Evolutionary conservation across 2,888 invertebrate species (phyloP).

Genomic region (Epirrita christyi): DNA sequence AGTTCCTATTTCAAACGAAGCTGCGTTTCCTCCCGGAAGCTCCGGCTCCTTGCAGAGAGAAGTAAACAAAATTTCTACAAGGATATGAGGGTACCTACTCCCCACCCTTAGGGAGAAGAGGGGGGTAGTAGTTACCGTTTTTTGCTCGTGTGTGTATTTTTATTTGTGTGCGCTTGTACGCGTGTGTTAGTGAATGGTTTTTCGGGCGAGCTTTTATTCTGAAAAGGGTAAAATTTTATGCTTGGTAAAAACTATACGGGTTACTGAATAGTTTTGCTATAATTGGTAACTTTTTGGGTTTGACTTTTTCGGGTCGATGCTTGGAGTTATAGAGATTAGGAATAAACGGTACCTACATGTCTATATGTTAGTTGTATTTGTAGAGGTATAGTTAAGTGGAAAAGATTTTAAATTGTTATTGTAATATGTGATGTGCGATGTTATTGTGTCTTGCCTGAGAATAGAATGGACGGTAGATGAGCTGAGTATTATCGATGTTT

Average conservation of each 20-base stretch:
- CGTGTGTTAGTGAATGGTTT: constrained; percentile 46
- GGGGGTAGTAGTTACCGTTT: constrained; percentile 77
- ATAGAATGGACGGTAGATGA: too few relatives aligned
- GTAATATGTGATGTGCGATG: too few relatives aligned
- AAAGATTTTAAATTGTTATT: too few relatives aligned
- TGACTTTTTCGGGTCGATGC: constrained; percentile 28
- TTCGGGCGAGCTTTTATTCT: constrained; percentile 65
- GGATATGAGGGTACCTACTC: constrained; percentile 72
- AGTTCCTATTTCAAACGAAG: constrained; percentile 69
- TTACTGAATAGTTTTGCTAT: constrained; percentile 37
- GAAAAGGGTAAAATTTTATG: constrained; percentile 61
- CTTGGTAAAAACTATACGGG: constrained; percentile 55
- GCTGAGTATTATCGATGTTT: too few relatives aligned
- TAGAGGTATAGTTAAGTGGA: neutral
- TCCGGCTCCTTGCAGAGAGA: constrained; percentile 77
- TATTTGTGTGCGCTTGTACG: constrained; percentile 60
- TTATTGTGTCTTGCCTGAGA: too few relatives aligned
- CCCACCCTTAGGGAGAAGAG: constrained; percentile 38
- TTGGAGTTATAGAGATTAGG: constrained; percentile 10
- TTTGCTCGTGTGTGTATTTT: constrained; percentile 75
- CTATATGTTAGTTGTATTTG: neutral
- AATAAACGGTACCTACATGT: too few relatives aligned
- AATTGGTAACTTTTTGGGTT: constrained; percentile 33
- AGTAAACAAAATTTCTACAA: constrained; percentile 84
- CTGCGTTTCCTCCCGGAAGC: constrained; percentile 60